Conservation (phyloP, 2,797 vertebrate genomes). For the Enteromius argenteus region DNA sequence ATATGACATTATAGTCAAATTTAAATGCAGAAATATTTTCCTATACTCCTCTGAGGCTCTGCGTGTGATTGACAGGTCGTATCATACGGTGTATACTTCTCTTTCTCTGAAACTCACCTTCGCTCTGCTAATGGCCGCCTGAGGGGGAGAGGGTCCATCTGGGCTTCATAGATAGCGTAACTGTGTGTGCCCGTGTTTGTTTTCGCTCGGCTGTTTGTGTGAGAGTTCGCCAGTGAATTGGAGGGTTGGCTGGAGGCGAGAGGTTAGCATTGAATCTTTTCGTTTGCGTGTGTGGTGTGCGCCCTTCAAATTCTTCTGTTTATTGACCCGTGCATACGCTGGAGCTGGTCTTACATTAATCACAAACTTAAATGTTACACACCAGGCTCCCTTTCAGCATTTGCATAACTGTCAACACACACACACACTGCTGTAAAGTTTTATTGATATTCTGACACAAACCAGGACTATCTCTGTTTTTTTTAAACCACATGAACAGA, state of each 20-base stretch:
- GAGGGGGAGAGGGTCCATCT: conserved; percentile 39
- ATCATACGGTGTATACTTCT: background rate
- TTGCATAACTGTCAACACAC: background rate
- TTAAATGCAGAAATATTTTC: background rate
- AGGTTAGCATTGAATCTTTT: conserved; percentile 25
- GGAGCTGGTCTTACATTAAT: conserved; percentile 15
- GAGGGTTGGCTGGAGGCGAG: background rate
- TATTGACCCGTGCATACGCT: conserved; percentile 8
- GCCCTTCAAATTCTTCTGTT: conserved; percentile 24
- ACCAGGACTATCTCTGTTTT: background rate
- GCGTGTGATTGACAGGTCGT: conserved; percentile 11
- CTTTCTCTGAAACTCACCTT: conserved; percentile 29
- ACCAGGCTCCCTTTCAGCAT: background rate
- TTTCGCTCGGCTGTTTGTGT: conserved; percentile 10
- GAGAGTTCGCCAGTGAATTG: conserved; percentile 1
- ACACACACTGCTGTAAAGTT: conserved; percentile 10
- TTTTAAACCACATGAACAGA: conserved; percentile 21
- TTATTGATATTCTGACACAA: conserved; percentile 32
- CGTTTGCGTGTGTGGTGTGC: background rate
- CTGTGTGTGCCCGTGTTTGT: conserved; percentile 34
- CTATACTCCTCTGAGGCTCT: background rate
- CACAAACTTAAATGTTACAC: conserved; percentile 1
- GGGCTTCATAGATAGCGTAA: conserved; percentile 39
- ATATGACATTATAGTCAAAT: conserved; percentile 28
- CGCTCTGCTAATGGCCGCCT: conserved; percentile 16